Base-by-base conservation (phyloP, 2,797 vertebrate species). In the Hipposideros larvatus region DNA sequence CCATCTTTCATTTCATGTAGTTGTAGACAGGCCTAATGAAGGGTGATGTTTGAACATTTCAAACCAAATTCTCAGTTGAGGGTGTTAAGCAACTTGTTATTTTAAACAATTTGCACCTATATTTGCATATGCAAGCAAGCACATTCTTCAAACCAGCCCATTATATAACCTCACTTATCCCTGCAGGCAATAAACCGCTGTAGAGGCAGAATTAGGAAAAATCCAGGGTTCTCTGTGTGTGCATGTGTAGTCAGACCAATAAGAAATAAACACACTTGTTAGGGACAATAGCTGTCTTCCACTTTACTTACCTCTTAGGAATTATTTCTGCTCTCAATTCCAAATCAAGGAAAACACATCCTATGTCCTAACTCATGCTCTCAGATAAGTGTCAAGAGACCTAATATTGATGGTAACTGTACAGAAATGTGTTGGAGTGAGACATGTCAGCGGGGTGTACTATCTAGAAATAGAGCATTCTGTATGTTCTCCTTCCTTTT, bases 41-140 rank as follows among this genome's bases (percentile, higher is more conserved):
- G 43, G 78, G 73, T 51, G 21, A 73, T 7, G 73, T 80, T 61
- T 37, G 41, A 94, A 65, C 41, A 83, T 78, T 95, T 74, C 92
- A 61, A 87, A 86, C 51, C 91, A 59, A 89, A 94, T 93, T 86
- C 92, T 95, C 43, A 5, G 85, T 55, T 84, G 78, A 93, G 34
- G 34, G n/a, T 91, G 66, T 97, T 93, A 95, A 90, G 73, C 68
- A 94, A 88, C 96, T 97, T 98, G 93, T 95, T 96, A 97, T 97
- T 97, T 97, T 93, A 93, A 94, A 91, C 77, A 66, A 63, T 94
- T 97, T 93, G 90, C 91, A 94, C 59, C 75, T 80, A 59, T 88
- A 97, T 97, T 97, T 97, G 93, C 94, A 93, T 96, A 97, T 68
- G 95, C 48, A 90, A 88, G 80, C 89, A 66, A 93, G 92, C 61